These are phyloP conservation scores for Mesoclemmys tuberculata DNA, from an alignment of 2,113 vertebrate species.

Conservation along the genomic window DNA sequence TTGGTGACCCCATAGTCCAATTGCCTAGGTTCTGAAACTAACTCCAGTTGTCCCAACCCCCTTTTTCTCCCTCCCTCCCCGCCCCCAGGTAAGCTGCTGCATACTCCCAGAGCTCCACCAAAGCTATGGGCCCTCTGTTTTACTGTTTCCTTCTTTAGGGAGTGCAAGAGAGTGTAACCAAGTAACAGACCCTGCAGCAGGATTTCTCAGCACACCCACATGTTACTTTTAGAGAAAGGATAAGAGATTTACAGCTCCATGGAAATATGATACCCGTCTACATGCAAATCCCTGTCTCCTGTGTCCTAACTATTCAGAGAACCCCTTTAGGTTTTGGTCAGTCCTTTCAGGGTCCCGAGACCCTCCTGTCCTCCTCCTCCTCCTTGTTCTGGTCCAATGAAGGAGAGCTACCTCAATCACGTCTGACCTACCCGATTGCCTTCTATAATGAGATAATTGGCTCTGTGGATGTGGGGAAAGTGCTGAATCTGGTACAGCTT, in stretches of 20 bases:
- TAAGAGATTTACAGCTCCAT: not conserved
- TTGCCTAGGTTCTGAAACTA: not conserved
- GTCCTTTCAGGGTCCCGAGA: not conserved
- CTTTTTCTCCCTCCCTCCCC: no score
- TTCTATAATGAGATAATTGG: no score
- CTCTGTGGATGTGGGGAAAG: no score
- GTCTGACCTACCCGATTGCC: no score
- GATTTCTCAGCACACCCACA: not conserved
- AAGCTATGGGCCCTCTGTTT: not conserved
- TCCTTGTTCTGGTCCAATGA: not conserved
- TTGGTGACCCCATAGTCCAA: not conserved
- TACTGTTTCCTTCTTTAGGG: not conserved
- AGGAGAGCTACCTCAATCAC: no score
- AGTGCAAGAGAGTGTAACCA: not conserved
- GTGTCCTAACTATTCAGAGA: no score
- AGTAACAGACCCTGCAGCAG: not conserved
- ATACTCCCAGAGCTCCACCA: not conserved
- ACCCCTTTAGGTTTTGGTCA: not conserved
- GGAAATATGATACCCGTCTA: no score
- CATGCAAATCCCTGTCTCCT: no score
- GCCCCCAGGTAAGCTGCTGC: not conserved
- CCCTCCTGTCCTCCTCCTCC: not conserved
- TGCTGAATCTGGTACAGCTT: no score
- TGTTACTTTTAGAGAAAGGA: not conserved
- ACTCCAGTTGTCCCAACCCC: not conserved